phyloP scores from a whole-genome alignment of 2,113 vertebrate genomes.

The Mobula hypostoma region DNA sequence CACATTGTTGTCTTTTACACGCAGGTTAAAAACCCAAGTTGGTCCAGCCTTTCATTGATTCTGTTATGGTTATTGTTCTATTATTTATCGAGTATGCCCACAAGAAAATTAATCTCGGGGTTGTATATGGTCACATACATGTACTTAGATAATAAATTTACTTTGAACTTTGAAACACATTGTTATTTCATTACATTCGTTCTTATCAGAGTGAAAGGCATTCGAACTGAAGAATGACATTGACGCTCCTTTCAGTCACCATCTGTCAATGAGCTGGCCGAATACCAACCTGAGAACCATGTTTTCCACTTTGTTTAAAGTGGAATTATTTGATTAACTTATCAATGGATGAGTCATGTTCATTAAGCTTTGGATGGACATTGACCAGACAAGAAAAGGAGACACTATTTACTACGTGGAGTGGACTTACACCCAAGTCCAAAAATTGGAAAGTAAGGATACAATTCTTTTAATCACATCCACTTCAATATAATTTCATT shows the following conservation, averaged over 20 bases:
- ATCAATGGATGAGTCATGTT: neutral
- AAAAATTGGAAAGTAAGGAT: neutral
- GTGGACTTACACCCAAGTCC: neutral
- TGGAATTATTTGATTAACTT: neutral
- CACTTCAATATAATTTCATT: neutral
- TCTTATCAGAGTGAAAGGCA: neutral
- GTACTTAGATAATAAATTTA: no score
- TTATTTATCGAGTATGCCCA: no score
- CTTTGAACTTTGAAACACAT: neutral
- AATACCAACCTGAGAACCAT: neutral
- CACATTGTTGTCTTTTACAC: no score
- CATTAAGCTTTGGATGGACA: neutral
- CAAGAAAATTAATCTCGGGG: no score
- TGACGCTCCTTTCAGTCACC: neutral
- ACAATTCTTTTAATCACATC: neutral
- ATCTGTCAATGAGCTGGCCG: neutral
- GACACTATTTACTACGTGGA: neutral
- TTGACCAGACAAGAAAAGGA: neutral
- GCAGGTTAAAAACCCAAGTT: no score
- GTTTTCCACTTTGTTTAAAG: neutral
- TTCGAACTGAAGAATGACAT: neutral
- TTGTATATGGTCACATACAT: no score
- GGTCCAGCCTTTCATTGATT: no score
- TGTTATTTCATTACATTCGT: neutral
- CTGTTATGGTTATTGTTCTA: no score